Percentiles rank a stretch among this genome's conserved stretches.
These are phyloP conservation scores for Zaprionus inermis DNA, from an alignment of 1,140 invertebrate genomes.

Conservation along the genomic window DNA sequence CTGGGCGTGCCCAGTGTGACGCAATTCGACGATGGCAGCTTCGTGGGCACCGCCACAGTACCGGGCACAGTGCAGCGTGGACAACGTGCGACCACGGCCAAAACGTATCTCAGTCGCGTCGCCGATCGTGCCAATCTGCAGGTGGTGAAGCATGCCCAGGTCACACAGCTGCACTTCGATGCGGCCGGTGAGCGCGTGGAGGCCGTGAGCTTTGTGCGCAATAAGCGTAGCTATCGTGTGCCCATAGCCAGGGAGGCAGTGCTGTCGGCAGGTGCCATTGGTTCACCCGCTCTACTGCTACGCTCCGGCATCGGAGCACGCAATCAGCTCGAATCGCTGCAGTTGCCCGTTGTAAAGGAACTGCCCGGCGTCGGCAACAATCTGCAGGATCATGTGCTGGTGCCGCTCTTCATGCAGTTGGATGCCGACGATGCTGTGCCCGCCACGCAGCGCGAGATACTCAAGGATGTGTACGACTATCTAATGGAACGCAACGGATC, in stretches of 20 bases:
- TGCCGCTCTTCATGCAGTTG: conserved; percentile 78
- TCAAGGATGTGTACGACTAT: conserved; percentile 64
- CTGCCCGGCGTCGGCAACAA: conserved; percentile 87
- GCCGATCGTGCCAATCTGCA: conserved; percentile 87
- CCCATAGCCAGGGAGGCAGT: conserved; percentile 85
- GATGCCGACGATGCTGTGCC: conserved; percentile 26
- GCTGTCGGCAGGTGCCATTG: conserved; percentile 86
- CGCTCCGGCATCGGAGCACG: conserved; percentile 86
- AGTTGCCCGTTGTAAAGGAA: conserved; percentile 84
- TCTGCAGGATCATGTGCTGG: conserved; percentile 85
- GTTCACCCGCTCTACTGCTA: conserved; percentile 85
- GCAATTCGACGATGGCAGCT: conserved; percentile 81
- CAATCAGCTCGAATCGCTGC: conserved; percentile 84
- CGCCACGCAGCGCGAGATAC: conserved; percentile 38
- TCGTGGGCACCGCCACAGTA: conserved; percentile 85
- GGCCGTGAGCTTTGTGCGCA: conserved; percentile 80
- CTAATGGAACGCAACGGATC: conserved; percentile 82
- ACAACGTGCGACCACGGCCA: conserved; percentile 86
- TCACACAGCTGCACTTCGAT: conserved; percentile 86
- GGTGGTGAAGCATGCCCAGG: conserved; percentile 87
- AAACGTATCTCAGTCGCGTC: conserved; percentile 53
- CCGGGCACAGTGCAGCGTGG: conserved; percentile 86
- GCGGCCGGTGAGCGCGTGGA: conserved; percentile 64
- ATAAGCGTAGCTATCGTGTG: conserved; percentile 62
- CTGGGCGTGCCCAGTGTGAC: conserved; percentile 49